Evolutionary conservation across 2,113 vertebrate species (phyloP).

Genomic region (Gavialis gangeticus): DNA sequence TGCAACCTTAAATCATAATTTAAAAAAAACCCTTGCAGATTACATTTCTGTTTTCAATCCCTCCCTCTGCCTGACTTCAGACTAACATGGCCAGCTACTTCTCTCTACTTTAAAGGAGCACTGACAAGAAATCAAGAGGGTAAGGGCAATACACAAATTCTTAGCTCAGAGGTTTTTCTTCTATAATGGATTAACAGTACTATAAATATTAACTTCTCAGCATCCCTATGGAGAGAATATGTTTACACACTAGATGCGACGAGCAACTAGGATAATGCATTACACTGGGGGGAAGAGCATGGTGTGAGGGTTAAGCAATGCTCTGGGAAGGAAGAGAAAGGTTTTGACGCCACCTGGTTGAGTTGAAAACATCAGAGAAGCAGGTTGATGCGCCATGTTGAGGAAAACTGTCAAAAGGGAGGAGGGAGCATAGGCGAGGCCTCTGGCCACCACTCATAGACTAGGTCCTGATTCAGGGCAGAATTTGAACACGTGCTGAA

Average conservation of each 20-base stretch:
- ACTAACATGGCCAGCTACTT: too few species aligned
- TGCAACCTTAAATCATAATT: slow-evolving; percentile 1
- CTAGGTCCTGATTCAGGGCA: background rate
- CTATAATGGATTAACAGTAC: background rate
- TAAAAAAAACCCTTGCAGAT: too few species aligned
- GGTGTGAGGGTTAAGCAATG: background rate
- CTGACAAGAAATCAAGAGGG: background rate
- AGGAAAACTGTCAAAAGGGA: background rate
- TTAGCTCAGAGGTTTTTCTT: background rate
- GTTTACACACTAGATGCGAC: too few species aligned
- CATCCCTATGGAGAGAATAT: background rate
- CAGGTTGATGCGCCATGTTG: background rate
- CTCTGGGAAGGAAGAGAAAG: background rate
- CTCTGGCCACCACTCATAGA: background rate
- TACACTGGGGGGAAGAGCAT: too few species aligned
- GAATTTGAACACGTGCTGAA: background rate
- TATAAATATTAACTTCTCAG: background rate
- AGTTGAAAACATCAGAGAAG: background rate
- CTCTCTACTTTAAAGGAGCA: background rate
- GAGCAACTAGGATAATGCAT: too few species aligned
- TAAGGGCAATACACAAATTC: background rate
- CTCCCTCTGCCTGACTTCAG: too few species aligned
- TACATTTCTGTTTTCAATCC: too few species aligned
- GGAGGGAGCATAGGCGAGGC: background rate
- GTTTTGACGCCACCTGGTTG: background rate